Base-by-base conservation (phyloP, 2,888 invertebrate genomes). In the Thereva nobilitata region DNA sequence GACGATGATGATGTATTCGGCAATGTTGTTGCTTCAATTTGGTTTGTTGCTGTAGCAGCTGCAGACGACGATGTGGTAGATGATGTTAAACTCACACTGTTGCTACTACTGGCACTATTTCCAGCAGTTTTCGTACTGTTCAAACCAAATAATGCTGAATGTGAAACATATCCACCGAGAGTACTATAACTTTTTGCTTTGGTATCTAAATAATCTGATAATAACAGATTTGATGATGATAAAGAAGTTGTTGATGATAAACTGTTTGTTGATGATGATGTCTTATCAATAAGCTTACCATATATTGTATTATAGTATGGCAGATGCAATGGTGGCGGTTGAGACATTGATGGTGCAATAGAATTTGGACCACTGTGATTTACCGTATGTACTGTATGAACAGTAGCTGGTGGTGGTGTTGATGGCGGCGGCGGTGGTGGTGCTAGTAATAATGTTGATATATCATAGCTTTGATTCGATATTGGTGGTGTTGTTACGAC, bases 271-370 rank as follows among this genome's bases (percentile, higher is more conserved):
- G 57, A 10, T 3, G 59, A n/a, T 34, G 37, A 53, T 3, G 50
- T 47, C 79, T 80, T 64, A 80, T 86, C 86, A 80, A 86, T 79
- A 79, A 85, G 75, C 80, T 81, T 74, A 78, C 84, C 73, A 82
- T 80, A 80, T 23, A 80, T 78, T 5, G 80, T 79, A 64, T 79
- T 80, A 61, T 79, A 80, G 52, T 76, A 79, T 3, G 79, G 79
- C 66, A 79, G 69, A 69, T 73, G 73, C 38, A 59, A 67, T 55
- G 67, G 71, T 40, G 56, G 72, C 44, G 54, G 71, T 9, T 63
- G 66, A 35, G 35, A 44, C 4, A 9, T 10, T 52, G 70, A 69
- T 8, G 53, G 52, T 37, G 67, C 40, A 7, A 56, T 5, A 52
- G 35, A 37, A 47, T 66, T 56, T 23, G 71, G 5, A 37, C 4